Percentiles rank a stretch among this genome's conserved stretches.
Conservation (phyloP, 1,140 invertebrate species). For the Euura saliciscinereae region DNA sequence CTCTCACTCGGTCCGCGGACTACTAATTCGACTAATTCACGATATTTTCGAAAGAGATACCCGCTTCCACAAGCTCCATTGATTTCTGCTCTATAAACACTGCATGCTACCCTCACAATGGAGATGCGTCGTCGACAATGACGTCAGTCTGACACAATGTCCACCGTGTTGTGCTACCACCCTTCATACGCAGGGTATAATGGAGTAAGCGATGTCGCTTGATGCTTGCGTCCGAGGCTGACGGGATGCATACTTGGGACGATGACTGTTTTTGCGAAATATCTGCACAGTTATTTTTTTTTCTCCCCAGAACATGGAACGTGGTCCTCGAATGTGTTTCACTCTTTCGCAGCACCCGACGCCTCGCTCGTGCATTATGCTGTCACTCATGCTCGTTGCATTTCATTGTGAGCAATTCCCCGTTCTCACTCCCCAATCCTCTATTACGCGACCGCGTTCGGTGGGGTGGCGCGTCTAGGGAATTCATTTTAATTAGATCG, state of each 20-base stretch:
- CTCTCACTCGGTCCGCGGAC: not conserved
- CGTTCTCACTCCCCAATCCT: not conserved
- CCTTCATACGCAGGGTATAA: not conserved
- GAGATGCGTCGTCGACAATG: conserved; percentile 10
- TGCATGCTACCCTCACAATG: not conserved
- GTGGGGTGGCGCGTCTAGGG: conserved; percentile 1
- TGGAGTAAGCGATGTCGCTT: not conserved
- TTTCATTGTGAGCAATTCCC: conserved; percentile 5
- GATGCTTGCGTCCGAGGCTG: not conserved
- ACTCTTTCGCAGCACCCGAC: not conserved
- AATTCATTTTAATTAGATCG: conserved; percentile 7
- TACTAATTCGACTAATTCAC: not conserved
- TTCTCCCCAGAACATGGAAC: no score
- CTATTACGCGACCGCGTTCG: not conserved
- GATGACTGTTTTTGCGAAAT: not conserved
- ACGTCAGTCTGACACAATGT: not conserved
- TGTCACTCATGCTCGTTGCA: not conserved
- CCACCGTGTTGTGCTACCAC: not conserved
- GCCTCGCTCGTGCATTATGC: not conserved
- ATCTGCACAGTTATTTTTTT: no score
- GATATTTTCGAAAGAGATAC: not conserved
- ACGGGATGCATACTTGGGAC: not conserved
- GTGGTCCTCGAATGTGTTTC: not conserved
- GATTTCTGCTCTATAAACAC: not conserved
- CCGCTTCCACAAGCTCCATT: not conserved